phyloP scores from a whole-genome alignment of 2,113 vertebrate species.

The Butorides virescens region DNA sequence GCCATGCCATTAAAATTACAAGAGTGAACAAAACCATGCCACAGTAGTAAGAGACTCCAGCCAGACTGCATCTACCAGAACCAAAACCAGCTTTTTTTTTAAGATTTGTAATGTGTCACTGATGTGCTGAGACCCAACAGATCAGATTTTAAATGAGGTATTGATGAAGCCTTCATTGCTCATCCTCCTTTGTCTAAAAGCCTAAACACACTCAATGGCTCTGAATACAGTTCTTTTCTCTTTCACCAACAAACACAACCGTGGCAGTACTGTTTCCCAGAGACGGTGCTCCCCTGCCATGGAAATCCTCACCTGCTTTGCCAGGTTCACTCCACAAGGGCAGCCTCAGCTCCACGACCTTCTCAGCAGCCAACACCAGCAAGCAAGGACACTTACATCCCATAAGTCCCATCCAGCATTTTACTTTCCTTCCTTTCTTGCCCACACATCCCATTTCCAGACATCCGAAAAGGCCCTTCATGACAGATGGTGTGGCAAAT shows the following conservation, averaged over 20 bases:
- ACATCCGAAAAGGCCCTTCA: neutral
- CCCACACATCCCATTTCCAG: neutral
- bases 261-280: neutral
- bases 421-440: neutral
- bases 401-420: neutral
- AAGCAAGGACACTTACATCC: neutral
- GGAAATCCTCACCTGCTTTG: neutral
- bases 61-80: neutral
- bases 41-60: neutral
- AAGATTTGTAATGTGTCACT: neutral
- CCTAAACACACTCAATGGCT: neutral
- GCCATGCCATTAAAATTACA: neutral
- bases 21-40: neutral
- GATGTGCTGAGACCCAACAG: neutral
- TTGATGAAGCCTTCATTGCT: neutral
- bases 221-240: neutral
- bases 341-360: neutral
- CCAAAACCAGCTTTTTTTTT: neutral
- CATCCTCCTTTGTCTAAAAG: neutral
- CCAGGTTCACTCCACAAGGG: neutral
- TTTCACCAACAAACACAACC: neutral
- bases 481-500: neutral
- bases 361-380: neutral
- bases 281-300: rapidly evolving
- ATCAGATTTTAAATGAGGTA: neutral